phyloP scores from a whole-genome alignment of 1,140 invertebrate genomes.

The Dysdera silvatica region DNA sequence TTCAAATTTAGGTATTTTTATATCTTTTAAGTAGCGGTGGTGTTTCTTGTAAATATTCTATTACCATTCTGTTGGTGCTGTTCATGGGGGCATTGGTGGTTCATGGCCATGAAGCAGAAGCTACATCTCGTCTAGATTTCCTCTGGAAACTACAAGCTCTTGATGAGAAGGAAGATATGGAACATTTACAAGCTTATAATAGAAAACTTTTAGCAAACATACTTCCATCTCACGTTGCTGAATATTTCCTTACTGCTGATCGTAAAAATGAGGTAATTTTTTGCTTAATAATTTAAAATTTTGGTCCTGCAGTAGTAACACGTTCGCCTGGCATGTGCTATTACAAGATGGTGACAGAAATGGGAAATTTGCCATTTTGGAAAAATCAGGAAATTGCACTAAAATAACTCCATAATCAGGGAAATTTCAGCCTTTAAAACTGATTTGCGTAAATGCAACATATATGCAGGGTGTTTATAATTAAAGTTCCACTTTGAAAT shows the following conservation, averaged over 20 bases:
- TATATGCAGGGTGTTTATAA: too few species aligned
- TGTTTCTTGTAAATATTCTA: conserved; percentile 39
- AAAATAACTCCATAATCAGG: neutral
- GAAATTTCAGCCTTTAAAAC: too few species aligned
- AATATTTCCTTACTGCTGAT: conserved; percentile 61
- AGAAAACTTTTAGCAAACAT: conserved; percentile 75
- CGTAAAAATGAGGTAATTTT: conserved; percentile 44
- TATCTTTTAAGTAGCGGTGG: conserved; percentile 19
- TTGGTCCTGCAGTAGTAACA: neutral
- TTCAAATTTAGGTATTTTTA: too few species aligned
- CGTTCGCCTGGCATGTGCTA: neutral
- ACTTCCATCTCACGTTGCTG: conserved; percentile 69
- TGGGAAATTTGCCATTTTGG: neutral
- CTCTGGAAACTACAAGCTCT: conserved; percentile 79
- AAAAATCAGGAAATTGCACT: neutral
- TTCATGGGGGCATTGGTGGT: conserved; percentile 66
- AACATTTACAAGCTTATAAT: conserved; percentile 85
- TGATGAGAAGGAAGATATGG: conserved; percentile 87
- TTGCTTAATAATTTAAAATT: too few species aligned
- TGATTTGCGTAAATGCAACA: too few species aligned
- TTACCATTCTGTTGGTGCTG: conserved; percentile 53
- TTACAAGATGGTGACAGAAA: neutral
- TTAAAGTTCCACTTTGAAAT: too few species aligned
- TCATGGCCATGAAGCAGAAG: conserved; percentile 81
- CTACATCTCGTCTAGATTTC: conserved; percentile 76